phyloP scores from a whole-genome alignment of 2,113 vertebrate genomes.

The Coptodon rendalli region DNA sequence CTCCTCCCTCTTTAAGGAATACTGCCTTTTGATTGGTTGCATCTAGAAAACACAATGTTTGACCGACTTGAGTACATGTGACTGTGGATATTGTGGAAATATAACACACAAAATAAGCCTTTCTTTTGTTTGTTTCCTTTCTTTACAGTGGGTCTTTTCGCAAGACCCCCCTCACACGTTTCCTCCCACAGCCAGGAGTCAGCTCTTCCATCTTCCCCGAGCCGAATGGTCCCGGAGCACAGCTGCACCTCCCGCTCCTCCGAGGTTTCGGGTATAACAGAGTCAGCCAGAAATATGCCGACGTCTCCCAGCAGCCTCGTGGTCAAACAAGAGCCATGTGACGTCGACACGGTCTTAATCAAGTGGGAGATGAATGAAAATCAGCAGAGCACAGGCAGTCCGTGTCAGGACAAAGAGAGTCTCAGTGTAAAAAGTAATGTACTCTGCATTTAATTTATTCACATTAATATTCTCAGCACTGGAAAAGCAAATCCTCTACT shows the following conservation, averaged over 20 bases:
- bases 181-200: constrained; percentile 37
- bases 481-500: neutral
- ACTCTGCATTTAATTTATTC: neutral
- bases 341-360: constrained; percentile 19
- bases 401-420: neutral
- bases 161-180: constrained; percentile 8
- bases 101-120: neutral
- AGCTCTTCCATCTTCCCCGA: neutral
- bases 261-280: neutral
- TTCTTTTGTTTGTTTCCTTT: neutral
- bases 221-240: constrained; percentile 3
- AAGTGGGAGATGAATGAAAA: constrained; percentile 49
- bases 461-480: neutral
- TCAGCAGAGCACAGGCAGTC: neutral
- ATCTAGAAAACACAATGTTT: rapidly evolving
- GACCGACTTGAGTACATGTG: neutral
- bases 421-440: neutral
- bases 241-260: constrained; percentile 16
- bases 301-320: constrained; percentile 13
- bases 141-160: constrained; percentile 39
- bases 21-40: neutral
- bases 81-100: neutral
- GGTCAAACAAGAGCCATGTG: constrained; percentile 53
- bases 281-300: neutral
- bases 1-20: rapidly evolving